Conservation (phyloP, 2,888 invertebrate genomes). For the Xestoiulus laeticollis region DNA sequence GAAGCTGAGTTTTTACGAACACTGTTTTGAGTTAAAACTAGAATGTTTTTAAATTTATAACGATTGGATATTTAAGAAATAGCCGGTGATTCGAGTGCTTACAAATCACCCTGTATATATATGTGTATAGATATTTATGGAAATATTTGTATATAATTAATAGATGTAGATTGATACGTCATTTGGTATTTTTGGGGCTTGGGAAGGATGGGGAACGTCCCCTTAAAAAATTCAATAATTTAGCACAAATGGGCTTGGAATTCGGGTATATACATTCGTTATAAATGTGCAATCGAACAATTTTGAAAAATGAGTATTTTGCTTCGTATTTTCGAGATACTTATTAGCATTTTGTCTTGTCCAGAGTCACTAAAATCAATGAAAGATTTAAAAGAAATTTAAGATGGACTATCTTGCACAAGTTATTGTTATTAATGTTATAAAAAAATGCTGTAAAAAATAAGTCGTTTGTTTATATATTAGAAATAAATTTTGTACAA, state of each 20-base stretch:
- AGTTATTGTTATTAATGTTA: background rate
- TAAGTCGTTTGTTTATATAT: background rate
- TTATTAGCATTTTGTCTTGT: too few relatives aligned
- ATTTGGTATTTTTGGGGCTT: background rate
- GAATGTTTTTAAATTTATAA: constrained; percentile 6
- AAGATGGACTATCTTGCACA: background rate
- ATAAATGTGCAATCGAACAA: background rate
- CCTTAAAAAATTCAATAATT: too few relatives aligned
- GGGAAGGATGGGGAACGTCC: background rate
- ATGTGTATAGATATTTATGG: background rate
- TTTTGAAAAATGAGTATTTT: too few relatives aligned
- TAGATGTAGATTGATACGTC: background rate
- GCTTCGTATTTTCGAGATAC: too few relatives aligned
- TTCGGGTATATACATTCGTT: background rate
- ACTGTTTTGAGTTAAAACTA: background rate
- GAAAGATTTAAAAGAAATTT: background rate
- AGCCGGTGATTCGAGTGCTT: background rate
- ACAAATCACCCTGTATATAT: constrained; percentile 16
- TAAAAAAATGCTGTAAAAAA: background rate
- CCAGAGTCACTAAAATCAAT: too few relatives aligned
- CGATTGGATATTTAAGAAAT: background rate
- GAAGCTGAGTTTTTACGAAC: background rate
- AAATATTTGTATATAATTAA: background rate
- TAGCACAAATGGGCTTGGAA: too few relatives aligned
- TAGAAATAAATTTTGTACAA: background rate